Evolutionary conservation across 2,113 vertebrate genomes (phyloP).

Genomic region (Cyprinodon variegatus): DNA sequence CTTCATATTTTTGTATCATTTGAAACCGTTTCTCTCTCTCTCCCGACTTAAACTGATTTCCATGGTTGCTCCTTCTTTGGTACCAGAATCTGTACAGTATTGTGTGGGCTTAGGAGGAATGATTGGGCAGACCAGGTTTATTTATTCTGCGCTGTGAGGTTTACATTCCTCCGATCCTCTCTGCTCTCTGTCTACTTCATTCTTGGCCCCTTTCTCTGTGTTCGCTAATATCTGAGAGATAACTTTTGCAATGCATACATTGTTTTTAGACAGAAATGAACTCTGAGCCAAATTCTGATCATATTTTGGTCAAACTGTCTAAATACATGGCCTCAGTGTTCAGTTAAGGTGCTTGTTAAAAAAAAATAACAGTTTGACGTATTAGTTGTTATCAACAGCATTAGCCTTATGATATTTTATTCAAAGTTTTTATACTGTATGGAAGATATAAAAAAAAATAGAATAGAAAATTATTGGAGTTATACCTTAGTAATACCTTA

Average conservation of each 20-base stretch:
- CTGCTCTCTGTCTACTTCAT: conserved; percentile 69
- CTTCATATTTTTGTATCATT: conserved; percentile 52
- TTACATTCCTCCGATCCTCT: conserved; percentile 76
- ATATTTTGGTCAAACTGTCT: not conserved
- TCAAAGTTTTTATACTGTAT: not conserved
- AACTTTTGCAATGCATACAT: conserved; percentile 56
- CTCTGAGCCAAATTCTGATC: conserved; percentile 28
- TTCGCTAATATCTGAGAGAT: conserved; percentile 74
- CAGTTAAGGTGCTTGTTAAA: not conserved
- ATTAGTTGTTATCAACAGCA: not conserved
- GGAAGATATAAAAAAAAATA: not conserved
- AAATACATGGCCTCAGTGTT: conserved; percentile 1
- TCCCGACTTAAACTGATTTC: conserved; percentile 57
- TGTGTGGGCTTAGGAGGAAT: conserved; percentile 71
- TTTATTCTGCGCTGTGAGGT: conserved; percentile 75
- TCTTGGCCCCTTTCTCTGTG: conserved; percentile 66
- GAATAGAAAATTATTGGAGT: not conserved
- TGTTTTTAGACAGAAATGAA: conserved; percentile 53
- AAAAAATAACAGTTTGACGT: not conserved
- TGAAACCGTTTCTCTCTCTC: conserved; percentile 47
- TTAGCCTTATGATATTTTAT: not conserved
- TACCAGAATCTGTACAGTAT: conserved; percentile 60
- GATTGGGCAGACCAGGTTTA: conserved; percentile 74
- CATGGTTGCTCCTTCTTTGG: conserved; percentile 61
- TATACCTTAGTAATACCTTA: not conserved